phyloP scores from a whole-genome alignment of 2,113 vertebrate species.

The Pleuronectes platessa region DNA sequence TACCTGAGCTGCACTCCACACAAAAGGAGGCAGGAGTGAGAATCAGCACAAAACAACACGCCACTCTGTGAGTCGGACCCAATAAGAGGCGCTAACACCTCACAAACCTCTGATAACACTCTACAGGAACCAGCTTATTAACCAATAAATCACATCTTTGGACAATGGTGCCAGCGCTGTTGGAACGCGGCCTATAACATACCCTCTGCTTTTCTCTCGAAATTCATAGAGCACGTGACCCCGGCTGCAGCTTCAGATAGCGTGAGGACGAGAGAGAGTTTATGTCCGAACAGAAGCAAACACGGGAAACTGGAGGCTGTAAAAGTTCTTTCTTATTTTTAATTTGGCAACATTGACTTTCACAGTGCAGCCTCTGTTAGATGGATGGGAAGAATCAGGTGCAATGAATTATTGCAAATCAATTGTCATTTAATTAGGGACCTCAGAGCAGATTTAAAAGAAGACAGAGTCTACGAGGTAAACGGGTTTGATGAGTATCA shows the following conservation, averaged over 20 bases:
- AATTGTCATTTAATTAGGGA: background rate
- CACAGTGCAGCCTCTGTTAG: background rate
- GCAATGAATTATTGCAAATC: background rate
- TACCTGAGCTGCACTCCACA: conserved; percentile 39
- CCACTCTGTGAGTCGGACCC: conserved; percentile 35
- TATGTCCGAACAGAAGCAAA: background rate
- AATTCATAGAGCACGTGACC: background rate
- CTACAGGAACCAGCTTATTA: conserved; percentile 32
- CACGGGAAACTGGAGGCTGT: background rate
- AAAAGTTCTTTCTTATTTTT: background rate
- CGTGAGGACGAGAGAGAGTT: too few species aligned
- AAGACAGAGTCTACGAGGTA: too few species aligned
- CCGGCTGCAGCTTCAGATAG: background rate
- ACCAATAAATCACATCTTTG: conserved; percentile 48
- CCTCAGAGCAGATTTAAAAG: background rate
- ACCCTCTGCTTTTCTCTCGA: background rate
- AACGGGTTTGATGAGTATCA: too few species aligned
- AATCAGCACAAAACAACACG: conserved; percentile 52
- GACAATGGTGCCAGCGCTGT: conserved; percentile 23
- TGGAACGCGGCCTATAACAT: background rate
- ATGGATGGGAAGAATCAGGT: background rate
- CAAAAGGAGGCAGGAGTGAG: conserved; percentile 34
- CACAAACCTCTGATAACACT: conserved; percentile 27
- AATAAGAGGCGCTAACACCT: conserved; percentile 47
- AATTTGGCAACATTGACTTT: background rate